Percentiles rank a stretch among this genome's conserved stretches.
Conservation (phyloP, 2,113 vertebrate genomes). For the Perccottus glenii region DNA sequence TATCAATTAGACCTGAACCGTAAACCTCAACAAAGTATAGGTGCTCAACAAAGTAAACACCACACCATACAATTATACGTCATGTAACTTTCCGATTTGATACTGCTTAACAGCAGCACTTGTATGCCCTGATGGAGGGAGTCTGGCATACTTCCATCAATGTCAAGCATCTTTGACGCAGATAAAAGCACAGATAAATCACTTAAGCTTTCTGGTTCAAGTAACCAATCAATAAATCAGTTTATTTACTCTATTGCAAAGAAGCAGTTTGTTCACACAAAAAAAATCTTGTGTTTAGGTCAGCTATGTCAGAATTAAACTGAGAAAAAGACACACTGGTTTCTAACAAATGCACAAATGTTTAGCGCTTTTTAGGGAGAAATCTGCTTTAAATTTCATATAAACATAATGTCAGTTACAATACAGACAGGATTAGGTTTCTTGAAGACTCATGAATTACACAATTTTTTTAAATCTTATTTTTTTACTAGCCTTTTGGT, state of each 20-base stretch:
- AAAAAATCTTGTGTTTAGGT: background rate
- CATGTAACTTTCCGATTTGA: background rate
- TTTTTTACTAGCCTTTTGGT: background rate
- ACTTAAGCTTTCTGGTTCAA: background rate
- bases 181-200: constrained; percentile 10
- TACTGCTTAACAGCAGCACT: background rate
- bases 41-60: too few species aligned
- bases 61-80: background rate
- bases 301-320: background rate
- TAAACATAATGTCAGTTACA: too few species aligned
- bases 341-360: too few species aligned
- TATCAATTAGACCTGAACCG: constrained; percentile 26
- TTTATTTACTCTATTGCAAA: background rate
- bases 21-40: constrained; percentile 7
- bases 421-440: too few species aligned
- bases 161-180: constrained; percentile 11
- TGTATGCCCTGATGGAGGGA: background rate
- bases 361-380: too few species aligned
- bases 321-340: background rate
- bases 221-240: constrained; percentile 2
- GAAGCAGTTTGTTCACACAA: background rate
- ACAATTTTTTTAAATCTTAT: background rate
- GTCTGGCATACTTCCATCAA: constrained; percentile 18
- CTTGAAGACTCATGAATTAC: too few species aligned
- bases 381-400: too few species aligned